These are phyloP conservation scores for Zosterops hypoxanthus DNA, from an alignment of 2,113 vertebrate species.

Conservation along the genomic window DNA sequence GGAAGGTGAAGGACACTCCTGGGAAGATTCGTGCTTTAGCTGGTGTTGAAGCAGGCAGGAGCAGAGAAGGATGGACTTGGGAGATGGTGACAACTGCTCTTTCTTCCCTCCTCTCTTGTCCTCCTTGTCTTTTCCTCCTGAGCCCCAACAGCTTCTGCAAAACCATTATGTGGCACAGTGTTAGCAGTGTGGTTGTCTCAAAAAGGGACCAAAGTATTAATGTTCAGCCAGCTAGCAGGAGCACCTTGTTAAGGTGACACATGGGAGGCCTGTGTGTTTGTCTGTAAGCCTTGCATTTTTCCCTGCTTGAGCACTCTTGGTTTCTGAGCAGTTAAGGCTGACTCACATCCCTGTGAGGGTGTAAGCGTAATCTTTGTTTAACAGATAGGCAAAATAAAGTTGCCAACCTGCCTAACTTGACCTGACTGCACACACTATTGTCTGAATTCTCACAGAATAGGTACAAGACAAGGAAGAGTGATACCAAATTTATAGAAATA, in stretches of 20 bases:
- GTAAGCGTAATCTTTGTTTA: background rate
- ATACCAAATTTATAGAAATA: background rate
- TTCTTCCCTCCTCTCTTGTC: background rate
- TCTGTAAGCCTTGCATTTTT: background rate
- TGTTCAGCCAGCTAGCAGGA: background rate
- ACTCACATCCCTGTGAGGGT: background rate
- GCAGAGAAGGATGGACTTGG: background rate
- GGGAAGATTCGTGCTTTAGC: background rate
- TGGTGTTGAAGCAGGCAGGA: background rate
- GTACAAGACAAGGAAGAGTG: background rate
- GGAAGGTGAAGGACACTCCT: background rate
- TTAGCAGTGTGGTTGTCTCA: background rate
- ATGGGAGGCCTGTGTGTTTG: background rate
- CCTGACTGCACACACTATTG: background rate
- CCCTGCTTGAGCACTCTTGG: background rate
- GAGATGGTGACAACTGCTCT: background rate
- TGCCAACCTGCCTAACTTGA: background rate
- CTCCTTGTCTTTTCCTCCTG: background rate
- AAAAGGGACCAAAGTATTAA: background rate
- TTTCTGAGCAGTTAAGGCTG: background rate
- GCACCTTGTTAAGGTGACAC: background rate
- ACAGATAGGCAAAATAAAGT: background rate
- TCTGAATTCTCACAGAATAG: background rate
- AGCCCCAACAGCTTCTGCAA: background rate
- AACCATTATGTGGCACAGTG: background rate